A percentile compares a stretch with the other conserved stretches of the same genome.
These are phyloP conservation scores for Melikaiella ostensackeni DNA, from an alignment of 2,888 invertebrate species.

Conservation along the genomic window DNA sequence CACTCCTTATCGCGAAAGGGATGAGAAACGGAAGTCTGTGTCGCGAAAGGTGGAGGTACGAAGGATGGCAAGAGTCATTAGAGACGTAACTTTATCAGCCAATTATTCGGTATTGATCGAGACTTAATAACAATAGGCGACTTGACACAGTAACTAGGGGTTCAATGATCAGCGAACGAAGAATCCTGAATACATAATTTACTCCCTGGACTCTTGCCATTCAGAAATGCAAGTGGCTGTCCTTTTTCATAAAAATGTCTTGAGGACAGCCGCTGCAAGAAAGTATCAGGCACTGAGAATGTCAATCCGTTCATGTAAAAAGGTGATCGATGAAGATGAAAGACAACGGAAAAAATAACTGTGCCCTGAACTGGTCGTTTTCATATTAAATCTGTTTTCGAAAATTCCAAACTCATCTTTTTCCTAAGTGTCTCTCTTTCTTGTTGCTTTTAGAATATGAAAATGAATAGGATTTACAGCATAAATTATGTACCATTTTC, in stretches of 20 bases:
- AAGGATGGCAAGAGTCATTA: constrained; percentile 53
- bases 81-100: constrained; percentile 53
- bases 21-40: constrained; percentile 35
- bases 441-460: neutral
- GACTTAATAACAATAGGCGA: constrained; percentile 49
- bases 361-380: constrained; percentile 20
- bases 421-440: neutral
- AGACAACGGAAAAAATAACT: neutral
- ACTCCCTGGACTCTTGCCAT: constrained; percentile 32
- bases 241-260: constrained; percentile 1
- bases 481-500: too few relatives aligned
- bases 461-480: too few relatives aligned
- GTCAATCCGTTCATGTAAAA: constrained; percentile 13
- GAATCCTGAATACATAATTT: constrained; percentile 25
- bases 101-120: constrained; percentile 53
- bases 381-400: neutral
- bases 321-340: constrained; percentile 16
- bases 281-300: constrained; percentile 10
- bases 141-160: constrained; percentile 52
- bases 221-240: constrained; percentile 13
- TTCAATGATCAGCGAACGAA: constrained; percentile 42
- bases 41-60: constrained; percentile 23
- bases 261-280: constrained; percentile 14
- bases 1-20: constrained; percentile 32
- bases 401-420: neutral